These are phyloP conservation scores for Lasiommata megera DNA, from an alignment of 2,888 invertebrate genomes.

Conservation along the genomic window DNA sequence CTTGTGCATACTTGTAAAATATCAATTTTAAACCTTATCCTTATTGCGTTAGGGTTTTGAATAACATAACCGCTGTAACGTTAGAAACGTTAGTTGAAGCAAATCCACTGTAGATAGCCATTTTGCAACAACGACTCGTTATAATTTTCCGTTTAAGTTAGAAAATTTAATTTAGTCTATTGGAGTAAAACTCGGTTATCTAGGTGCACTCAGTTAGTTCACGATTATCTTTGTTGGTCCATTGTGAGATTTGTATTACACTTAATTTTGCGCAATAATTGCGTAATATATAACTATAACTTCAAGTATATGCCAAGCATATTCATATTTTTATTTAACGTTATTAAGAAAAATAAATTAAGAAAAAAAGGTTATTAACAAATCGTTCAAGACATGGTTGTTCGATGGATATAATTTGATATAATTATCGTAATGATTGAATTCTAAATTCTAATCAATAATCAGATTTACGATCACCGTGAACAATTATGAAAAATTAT, in stretches of 20 bases:
- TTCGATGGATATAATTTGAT: too few relatives aligned
- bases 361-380: too few relatives aligned
- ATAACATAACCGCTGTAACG: not conserved
- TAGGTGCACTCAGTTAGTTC: not conserved
- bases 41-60: not conserved
- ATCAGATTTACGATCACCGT: too few relatives aligned
- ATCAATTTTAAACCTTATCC: not conserved
- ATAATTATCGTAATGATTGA: too few relatives aligned
- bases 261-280: too few relatives aligned
- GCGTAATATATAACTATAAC: too few relatives aligned
- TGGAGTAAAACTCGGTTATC: not conserved
- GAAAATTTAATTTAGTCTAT: conserved; percentile 12
- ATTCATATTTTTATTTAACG: too few relatives aligned
- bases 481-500: too few relatives aligned
- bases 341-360: too few relatives aligned
- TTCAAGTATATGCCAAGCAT: too few relatives aligned
- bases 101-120: not conserved
- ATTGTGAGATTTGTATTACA: not conserved
- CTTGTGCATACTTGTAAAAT: not conserved
- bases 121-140: conserved; percentile 1
- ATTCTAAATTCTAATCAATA: too few relatives aligned
- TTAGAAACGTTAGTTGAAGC: not conserved
- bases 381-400: too few relatives aligned
- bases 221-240: not conserved
- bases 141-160: conserved; percentile 10